phyloP scores from a whole-genome alignment of 2,113 vertebrate genomes.

The Acrocephalus arundinaceus region DNA sequence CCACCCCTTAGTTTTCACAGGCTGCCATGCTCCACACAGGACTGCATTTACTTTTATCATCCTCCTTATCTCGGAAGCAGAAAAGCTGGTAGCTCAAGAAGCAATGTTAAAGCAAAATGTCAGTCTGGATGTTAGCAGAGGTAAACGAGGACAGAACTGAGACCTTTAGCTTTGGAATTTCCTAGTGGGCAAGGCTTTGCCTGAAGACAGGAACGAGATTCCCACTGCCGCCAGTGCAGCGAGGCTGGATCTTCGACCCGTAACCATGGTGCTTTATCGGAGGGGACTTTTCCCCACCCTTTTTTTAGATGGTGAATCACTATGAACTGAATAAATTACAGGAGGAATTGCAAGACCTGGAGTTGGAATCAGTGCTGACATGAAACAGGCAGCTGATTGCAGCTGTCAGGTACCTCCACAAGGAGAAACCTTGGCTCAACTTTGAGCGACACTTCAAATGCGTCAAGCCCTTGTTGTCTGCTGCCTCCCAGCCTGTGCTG shows the following conservation, averaged over 20 bases:
- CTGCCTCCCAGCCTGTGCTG: slow-evolving; percentile 39
- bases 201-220: neutral
- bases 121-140: neutral
- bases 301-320: neutral
- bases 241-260: neutral
- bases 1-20: neutral
- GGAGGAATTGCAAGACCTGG: neutral
- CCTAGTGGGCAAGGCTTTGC: neutral
- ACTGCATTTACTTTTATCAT: neutral
- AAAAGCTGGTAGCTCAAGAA: neutral
- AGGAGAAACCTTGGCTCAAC: slow-evolving; percentile 65
- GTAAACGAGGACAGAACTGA: neutral
- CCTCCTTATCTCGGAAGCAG: neutral
- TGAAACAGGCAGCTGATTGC: slow-evolving; percentile 42
- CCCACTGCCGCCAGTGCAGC: neutral
- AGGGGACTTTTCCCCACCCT: neutral
- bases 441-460: slow-evolving; percentile 53
- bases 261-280: neutral
- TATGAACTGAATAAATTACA: slow-evolving; percentile 23
- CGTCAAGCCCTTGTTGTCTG: slow-evolving; percentile 59
- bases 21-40: neutral
- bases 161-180: neutral
- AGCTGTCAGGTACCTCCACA: slow-evolving; percentile 53
- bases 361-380: slow-evolving; percentile 31
- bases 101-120: neutral